Conservation (phyloP, 2,888 invertebrate genomes). For the Melipona bicolor region DNA sequence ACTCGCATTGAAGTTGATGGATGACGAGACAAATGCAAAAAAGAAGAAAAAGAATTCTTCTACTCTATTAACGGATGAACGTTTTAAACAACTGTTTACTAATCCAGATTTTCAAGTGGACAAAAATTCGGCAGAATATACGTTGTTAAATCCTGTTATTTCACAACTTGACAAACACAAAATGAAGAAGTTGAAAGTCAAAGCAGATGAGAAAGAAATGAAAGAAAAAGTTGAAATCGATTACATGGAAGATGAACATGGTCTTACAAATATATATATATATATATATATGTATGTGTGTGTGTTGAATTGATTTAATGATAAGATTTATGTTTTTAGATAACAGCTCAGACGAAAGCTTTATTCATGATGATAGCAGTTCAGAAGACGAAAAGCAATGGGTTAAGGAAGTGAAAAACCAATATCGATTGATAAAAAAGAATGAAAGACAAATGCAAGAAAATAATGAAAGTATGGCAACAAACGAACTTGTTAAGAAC, state of each 20-base stretch:
- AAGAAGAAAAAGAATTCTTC: slow-evolving; percentile 85
- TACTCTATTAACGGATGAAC: slow-evolving; percentile 92
- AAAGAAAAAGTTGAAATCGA: slow-evolving; percentile 69
- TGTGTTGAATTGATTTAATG: background rate
- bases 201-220: slow-evolving; percentile 79
- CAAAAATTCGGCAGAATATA: slow-evolving; percentile 93
- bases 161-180: slow-evolving; percentile 90
- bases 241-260: slow-evolving; percentile 84
- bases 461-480: slow-evolving; percentile 78
- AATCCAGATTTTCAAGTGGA: slow-evolving; percentile 97
- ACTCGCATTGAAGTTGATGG: slow-evolving; percentile 93
- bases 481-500: slow-evolving; percentile 69
- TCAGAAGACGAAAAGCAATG: slow-evolving; percentile 94
- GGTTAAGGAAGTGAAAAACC: slow-evolving; percentile 92
- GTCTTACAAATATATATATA: slow-evolving; percentile 13
- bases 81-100: slow-evolving; percentile 95
- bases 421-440: slow-evolving; percentile 84
- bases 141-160: slow-evolving; percentile 94
- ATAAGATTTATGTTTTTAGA: slow-evolving; percentile 49
- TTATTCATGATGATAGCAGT: slow-evolving; percentile 83
- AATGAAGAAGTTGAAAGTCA: slow-evolving; percentile 85
- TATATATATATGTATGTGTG: background rate
- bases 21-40: slow-evolving; percentile 86
- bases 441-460: slow-evolving; percentile 76
- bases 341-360: slow-evolving; percentile 80